Conservation (phyloP, 2,888 invertebrate species). For the Chaetoderma sp. region DNA sequence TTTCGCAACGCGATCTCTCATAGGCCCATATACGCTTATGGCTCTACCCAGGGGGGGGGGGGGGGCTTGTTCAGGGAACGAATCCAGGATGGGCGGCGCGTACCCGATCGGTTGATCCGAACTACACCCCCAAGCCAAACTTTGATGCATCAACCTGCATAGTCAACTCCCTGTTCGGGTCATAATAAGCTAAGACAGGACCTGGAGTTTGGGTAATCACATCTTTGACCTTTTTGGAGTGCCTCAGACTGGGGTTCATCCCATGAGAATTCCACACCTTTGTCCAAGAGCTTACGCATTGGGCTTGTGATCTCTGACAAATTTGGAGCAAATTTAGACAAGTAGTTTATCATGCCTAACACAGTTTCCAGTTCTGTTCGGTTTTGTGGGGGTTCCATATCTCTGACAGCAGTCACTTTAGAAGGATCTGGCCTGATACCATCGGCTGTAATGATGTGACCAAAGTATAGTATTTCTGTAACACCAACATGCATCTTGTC, state of each 20-base stretch:
- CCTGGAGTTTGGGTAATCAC: too few species aligned
- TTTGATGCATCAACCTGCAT: constrained; percentile 26
- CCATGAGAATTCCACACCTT: constrained; percentile 6
- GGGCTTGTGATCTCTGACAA: constrained; percentile 6
- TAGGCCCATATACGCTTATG: too few species aligned
- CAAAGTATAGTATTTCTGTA: constrained; percentile 29
- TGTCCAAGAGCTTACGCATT: not conserved
- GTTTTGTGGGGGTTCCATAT: constrained; percentile 14
- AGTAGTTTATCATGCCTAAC: constrained; percentile 19
- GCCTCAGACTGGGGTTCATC: too few species aligned
- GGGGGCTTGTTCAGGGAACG: too few species aligned
- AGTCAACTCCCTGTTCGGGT: constrained; percentile 12
- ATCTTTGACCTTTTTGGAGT: too few species aligned
- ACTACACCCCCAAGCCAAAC: constrained; percentile 5
- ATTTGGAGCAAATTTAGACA: constrained; percentile 10
- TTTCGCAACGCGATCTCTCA: too few species aligned
- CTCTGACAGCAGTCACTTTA: constrained; percentile 23
- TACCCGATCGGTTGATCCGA: too few species aligned
- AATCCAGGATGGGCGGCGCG: too few species aligned
- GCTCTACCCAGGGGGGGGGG: too few species aligned
- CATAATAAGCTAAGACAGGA: constrained; percentile 8
- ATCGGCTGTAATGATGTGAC: constrained; percentile 19
- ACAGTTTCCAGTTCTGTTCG: constrained; percentile 10
- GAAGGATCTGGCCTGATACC: constrained; percentile 22
- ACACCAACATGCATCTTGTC: constrained; percentile 29